A percentile compares a stretch with the other conserved stretches of the same genome.
Conservation (phyloP, 2,797 vertebrate genomes). For the Labroides dimidiatus region DNA sequence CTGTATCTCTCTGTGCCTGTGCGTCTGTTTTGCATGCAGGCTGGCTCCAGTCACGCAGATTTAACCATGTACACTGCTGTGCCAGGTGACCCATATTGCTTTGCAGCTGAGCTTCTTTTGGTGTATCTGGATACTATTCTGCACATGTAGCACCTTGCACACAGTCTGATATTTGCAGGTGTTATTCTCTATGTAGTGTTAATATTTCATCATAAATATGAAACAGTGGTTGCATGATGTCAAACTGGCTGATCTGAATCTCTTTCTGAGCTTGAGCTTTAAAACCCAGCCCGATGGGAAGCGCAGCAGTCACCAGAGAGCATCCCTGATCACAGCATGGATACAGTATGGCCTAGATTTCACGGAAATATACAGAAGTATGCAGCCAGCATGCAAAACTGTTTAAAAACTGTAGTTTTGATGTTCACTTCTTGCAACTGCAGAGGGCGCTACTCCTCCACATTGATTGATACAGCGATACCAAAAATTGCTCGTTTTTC, state of each 20-base stretch:
- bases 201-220: background rate
- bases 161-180: background rate
- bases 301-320: constrained; percentile 11
- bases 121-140: background rate
- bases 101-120: constrained; percentile 5
- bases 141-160: background rate
- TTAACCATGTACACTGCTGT: constrained; percentile 24
- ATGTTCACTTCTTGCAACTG: constrained; percentile 2
- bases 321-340: constrained; percentile 6
- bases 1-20: constrained; percentile 21
- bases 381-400: constrained; percentile 5
- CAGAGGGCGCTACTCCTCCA: constrained; percentile 33
- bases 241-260: constrained; percentile 7
- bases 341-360: constrained; percentile 19
- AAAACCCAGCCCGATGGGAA: constrained; percentile 7
- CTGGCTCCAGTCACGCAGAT: constrained; percentile 39
- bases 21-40: constrained; percentile 48
- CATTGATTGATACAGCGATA: background rate
- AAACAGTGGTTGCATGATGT: constrained; percentile 1
- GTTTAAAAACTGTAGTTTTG: constrained; percentile 8
- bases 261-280: constrained; percentile 1
- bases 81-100: constrained; percentile 63
- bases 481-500: background rate
- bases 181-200: background rate
- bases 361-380: constrained; percentile 11